Evolutionary conservation across 2,797 vertebrate species (phyloP).

Genomic region (Phalanger gymnotis): DNA sequence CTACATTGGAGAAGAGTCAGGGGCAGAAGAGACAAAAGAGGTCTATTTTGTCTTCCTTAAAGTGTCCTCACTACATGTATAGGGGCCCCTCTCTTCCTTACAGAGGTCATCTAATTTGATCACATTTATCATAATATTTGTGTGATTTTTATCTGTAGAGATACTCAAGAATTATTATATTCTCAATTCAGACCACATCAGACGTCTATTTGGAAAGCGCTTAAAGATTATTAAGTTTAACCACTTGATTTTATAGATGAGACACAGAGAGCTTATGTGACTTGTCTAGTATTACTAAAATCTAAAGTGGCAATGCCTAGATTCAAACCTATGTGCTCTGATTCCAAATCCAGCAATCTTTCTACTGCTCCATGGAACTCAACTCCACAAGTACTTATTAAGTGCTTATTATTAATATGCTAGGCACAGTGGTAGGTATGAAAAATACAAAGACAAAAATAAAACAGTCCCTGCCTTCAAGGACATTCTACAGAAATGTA

Average conservation of each 20-base stretch:
- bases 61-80: not conserved
- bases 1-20: not conserved
- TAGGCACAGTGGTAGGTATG: not conserved
- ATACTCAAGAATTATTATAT: not conserved
- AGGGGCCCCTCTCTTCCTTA: not conserved
- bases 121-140: not conserved
- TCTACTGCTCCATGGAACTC: not conserved
- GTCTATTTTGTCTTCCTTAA: not conserved
- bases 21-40: not conserved
- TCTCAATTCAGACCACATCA: not conserved
- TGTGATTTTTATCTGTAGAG: not conserved
- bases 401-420: not conserved
- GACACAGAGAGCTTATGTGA: not conserved
- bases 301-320: not conserved
- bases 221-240: not conserved
- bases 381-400: not conserved
- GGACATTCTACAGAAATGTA: not conserved
- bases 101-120: not conserved
- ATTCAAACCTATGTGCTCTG: not conserved
- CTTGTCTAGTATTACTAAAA: not conserved
- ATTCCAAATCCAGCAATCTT: not conserved
- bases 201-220: not conserved
- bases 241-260: not conserved
- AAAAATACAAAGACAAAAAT: not conserved
- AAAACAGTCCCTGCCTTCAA: not conserved